phyloP scores from a whole-genome alignment of 2,113 vertebrate genomes.

The Sceloporus undulatus region DNA sequence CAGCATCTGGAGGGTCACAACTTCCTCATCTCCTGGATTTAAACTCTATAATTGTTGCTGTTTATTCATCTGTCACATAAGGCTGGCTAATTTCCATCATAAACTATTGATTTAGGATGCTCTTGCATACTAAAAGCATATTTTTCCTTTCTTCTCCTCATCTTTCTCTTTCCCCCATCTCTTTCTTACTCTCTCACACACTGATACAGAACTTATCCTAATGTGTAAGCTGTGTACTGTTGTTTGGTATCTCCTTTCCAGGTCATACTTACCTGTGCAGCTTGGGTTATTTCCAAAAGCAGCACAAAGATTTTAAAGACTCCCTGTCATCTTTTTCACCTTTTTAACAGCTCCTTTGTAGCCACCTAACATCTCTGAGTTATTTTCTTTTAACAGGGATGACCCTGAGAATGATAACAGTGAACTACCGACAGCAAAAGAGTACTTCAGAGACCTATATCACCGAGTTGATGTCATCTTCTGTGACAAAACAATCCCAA shows the following conservation, averaged over 20 bases:
- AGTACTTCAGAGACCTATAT: conserved; percentile 98
- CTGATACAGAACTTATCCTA: background rate
- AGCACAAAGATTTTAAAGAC: conserved; percentile 7
- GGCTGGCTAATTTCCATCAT: no score
- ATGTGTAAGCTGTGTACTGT: accelerated
- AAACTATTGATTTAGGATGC: background rate
- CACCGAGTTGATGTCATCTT: conserved; percentile 99
- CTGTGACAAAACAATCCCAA: conserved; percentile 99
- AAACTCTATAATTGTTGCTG: background rate
- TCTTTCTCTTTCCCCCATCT: background rate
- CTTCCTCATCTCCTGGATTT: background rate
- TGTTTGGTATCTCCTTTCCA: background rate
- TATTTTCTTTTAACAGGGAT: conserved; percentile 81
- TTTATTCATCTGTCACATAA: background rate
- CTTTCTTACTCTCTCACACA: background rate
- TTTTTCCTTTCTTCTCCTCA: background rate
- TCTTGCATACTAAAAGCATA: background rate
- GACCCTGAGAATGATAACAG: conserved; percentile 98
- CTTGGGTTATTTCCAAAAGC: conserved; percentile 52
- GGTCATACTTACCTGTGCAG: background rate
- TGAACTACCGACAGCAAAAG: conserved; percentile 96
- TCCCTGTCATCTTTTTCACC: background rate
- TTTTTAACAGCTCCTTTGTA: background rate
- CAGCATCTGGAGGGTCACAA: no score
- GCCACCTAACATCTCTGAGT: conserved; percentile 14